Base-by-base conservation (phyloP, 1,140 invertebrate species). In the Megalopta genalis region DNA sequence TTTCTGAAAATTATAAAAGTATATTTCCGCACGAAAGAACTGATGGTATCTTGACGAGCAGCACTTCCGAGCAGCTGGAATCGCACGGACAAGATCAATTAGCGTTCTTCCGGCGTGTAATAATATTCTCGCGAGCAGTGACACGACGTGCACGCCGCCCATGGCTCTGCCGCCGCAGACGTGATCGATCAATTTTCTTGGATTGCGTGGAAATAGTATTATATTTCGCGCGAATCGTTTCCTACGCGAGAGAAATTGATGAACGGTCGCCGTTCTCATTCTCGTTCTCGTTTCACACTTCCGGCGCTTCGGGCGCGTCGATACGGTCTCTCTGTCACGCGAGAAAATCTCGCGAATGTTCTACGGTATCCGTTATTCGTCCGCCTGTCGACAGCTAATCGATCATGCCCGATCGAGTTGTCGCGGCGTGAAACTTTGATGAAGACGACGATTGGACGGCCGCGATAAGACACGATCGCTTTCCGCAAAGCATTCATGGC, bases 171-270 rank as follows among this genome's bases (percentile, higher is more conserved):
- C 57, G 57, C 23, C 27, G 37, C 42, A 12, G 57, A 37, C 42
- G 9, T 57, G 59, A 77, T 70, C 66, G 57, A 77, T 77, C 66
- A 39, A 69, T 77, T 77, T 62, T 10, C 1, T 18, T 16, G 57
- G 57, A 77, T 77, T 70, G 57, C 66, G 57, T 70, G 75, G 75
- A 70, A 70, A 77, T 70, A 77, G 57, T 77, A 49, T 77, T 77
- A 27, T 37, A 21, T 18, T 37, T 27, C 16, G 1, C 32, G 32
- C 32, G 32, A 62, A 65, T 78, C 60, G 60, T 65, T 78, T 25
- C 14, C 42, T 39, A 52, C n/a, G 10, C 25, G 27, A 57, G 54
- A 57, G 66, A 70, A 52, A 77, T 77, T 77, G 75, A 6, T 57
- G 32, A 1, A 18, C 8, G 16, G 4, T n/a, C 7, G 21, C n/a